A percentile compares a stretch with the other conserved stretches of the same genome.
phyloP scores from a whole-genome alignment of 2,113 vertebrate species.

The Phoenicopterus ruber region DNA sequence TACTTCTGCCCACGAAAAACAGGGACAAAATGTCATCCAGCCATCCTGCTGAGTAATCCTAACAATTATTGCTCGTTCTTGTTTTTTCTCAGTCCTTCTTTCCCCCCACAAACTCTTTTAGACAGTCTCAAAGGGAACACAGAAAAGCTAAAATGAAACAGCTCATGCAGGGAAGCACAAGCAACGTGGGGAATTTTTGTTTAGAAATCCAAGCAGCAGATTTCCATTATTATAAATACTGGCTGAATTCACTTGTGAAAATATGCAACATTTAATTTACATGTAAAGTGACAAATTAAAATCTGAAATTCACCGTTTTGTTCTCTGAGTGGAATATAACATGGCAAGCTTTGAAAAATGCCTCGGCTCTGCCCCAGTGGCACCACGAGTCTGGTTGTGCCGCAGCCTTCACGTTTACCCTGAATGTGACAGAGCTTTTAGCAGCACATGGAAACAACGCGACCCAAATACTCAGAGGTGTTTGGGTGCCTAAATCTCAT shows the following conservation, averaged over 20 bases:
- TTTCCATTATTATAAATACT: conserved; percentile 20
- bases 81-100: neutral
- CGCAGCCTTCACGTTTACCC: neutral
- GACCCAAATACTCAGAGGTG: neutral
- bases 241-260: conserved; percentile 33
- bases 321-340: neutral
- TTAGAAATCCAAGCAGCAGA: conserved; percentile 32
- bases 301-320: neutral
- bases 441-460: neutral
- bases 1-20: neutral
- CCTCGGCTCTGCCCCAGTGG: neutral
- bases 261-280: conserved; percentile 29
- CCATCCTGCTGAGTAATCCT: conserved; percentile 18
- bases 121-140: neutral
- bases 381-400: neutral
- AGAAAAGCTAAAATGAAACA: conserved; percentile 3
- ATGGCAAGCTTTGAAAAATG: neutral
- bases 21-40: neutral
- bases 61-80: neutral
- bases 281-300: conserved; percentile 47
- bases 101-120: neutral
- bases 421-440: neutral
- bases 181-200: neutral
- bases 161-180: conserved; percentile 7
- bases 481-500: neutral